Base-by-base conservation (phyloP, 2,113 vertebrate species). In the Morone saxatilis region DNA sequence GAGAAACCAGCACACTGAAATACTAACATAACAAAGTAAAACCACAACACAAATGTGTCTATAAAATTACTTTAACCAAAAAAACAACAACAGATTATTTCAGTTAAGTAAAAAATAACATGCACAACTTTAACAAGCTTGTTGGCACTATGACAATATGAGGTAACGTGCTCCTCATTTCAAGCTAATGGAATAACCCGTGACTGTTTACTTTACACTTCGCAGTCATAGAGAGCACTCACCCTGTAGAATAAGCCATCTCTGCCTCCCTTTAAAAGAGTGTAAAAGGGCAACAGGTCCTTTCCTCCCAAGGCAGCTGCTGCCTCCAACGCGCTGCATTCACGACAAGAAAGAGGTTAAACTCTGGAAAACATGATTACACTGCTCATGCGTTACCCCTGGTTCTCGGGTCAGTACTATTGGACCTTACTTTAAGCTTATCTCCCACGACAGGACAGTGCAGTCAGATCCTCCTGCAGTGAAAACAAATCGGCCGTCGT, bases 181-280 rank as follows among this genome's bases (percentile, higher is more conserved):
- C 3, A 56, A 47, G n/a, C 36, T 8, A 53, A 76, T 17, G 5
- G 5, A 82, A 63, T 31, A 38, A 54, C 63, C 16, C 22, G 22
- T 12, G 50, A 40, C 12, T 68, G 5, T 53, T 54, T 22, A 38
- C 20, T 13, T 17, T 22, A 76, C 17, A 5, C 22, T 65, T 41
- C 51, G 22, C 48, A 66, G 19, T 40, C 0, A 1, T 8, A 16
- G 5, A 41, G 11, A 71, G 47, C 9, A 68, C 90, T 95, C 94
- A 99, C 98, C 95, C 85, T 96, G 93, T 96, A 97, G 90, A 98
- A 96, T 67, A 88, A 59, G 31, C 98, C 97, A 48, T 97, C 96
- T 94, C 91, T 94, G 79, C 98, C 97, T 0, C 97, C 97, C 13
- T 97, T 88, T 92, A 99, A 75, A 57, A 98, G 94, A 45, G 72